Evolutionary conservation across 1,140 invertebrate genomes (phyloP).

Genomic region (Stenopsyche tienmushanensis): DNA sequence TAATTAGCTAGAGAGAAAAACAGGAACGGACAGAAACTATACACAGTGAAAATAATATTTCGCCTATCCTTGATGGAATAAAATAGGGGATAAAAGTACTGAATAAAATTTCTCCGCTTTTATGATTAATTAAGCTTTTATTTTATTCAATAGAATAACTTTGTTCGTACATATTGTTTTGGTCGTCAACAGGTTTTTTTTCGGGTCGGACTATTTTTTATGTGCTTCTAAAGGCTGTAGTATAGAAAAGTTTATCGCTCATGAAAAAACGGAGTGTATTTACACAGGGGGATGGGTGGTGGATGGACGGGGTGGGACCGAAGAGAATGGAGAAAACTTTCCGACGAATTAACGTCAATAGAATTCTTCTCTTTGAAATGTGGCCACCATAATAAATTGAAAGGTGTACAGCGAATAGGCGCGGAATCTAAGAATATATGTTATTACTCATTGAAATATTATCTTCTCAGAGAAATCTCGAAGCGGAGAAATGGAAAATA

Average conservation of each 20-base stretch:
- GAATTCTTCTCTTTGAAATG: constrained; percentile 22
- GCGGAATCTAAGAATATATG: too few relatives aligned
- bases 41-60: too few relatives aligned
- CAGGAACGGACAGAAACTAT: too few relatives aligned
- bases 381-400: neutral
- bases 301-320: neutral
- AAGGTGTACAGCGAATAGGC: neutral
- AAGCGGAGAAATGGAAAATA: too few relatives aligned
- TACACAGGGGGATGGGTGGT: neutral
- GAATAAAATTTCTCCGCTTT: too few relatives aligned
- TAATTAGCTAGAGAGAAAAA: too few relatives aligned
- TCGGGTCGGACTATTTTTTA: neutral
- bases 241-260: neutral
- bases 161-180: neutral
- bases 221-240: neutral
- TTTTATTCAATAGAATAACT: too few relatives aligned
- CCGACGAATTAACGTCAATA: constrained; percentile 19
- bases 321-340: constrained; percentile 11
- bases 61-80: too few relatives aligned
- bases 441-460: too few relatives aligned
- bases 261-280: neutral
- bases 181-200: neutral
- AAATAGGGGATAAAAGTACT: too few relatives aligned
- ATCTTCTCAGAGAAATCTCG: too few relatives aligned
- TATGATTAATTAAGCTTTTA: too few relatives aligned